Base-by-base conservation (phyloP, 2,888 invertebrate genomes). In the Oxycera nigricornis region DNA sequence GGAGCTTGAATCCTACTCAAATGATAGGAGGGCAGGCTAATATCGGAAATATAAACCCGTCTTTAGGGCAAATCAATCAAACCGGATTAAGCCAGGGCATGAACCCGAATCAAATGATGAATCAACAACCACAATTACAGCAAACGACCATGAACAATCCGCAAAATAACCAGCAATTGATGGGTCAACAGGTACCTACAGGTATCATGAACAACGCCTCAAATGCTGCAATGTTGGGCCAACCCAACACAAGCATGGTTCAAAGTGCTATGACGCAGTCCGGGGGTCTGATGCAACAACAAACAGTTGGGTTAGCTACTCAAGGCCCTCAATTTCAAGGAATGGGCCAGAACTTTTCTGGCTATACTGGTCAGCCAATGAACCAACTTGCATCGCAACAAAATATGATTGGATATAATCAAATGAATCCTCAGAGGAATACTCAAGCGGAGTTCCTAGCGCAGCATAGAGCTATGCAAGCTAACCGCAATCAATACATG, bases 301-400 rank as follows among this genome's bases (percentile, higher is more conserved):
- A 85, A 75, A 79, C 79, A 62, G 79, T 80, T 4, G 82, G 81
- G 26, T 82, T 86, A 80, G 88, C 82, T 74, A 89, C 82, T 73
- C 82, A 84, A 75, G 78, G 79, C 6, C 77, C 77, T 11, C 79
- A 83, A 76, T 80, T 81, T 73, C 75, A 75, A 72, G 74, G 75
- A 31, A 89, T 90, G 87, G 87, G 86, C 79, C 91, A 91, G 83
- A 89, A 88, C 80, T 92, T 91, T 80, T 88, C 88, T 55, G 89
- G 88, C 75, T 90, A 90, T 79, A 86, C 85, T 11, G 87, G 86
- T 73, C 88, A 88, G 77, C 87, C 87, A 76, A 84, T 85, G 83
- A 80, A 81, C 67, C 86, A 85, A 78, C 85, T 87, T 57, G 82
- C 80, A 14, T 81, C 82, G 59, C 85, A 83, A 72, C 86, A 84